Evolutionary conservation across 2,797 vertebrate species (phyloP).

Genomic region (Cyprinodon diabolis): DNA sequence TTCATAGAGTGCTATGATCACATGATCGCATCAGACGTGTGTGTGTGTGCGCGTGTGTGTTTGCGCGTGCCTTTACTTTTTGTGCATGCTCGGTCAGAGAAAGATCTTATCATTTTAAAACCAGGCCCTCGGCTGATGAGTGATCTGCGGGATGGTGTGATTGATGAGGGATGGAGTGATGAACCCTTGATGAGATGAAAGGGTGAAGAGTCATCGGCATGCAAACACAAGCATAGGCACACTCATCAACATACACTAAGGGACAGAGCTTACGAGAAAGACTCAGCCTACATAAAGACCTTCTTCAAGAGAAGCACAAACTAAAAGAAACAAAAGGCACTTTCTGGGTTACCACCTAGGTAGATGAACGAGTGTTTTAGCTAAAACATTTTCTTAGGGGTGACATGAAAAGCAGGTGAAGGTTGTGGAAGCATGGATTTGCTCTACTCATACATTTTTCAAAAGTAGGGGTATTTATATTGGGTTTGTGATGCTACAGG

Average conservation of each 20-base stretch:
- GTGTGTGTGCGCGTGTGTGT: slow-evolving; percentile 11
- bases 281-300: slow-evolving; percentile 25
- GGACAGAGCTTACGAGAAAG: slow-evolving; percentile 43
- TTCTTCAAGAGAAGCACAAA: slow-evolving; percentile 36
- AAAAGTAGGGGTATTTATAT: neutral
- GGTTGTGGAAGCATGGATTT: slow-evolving; percentile 21
- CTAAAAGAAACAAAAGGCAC: slow-evolving; percentile 28
- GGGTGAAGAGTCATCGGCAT: slow-evolving; percentile 65
- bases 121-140: slow-evolving; percentile 61
- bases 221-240: slow-evolving; percentile 23
- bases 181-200: slow-evolving; percentile 78
- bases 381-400: slow-evolving; percentile 64
- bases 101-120: slow-evolving; percentile 71
- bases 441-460: neutral
- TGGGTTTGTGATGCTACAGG: neutral
- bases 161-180: slow-evolving; percentile 74
- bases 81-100: slow-evolving; percentile 23
- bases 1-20: slow-evolving; percentile 61
- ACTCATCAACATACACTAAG: slow-evolving; percentile 22
- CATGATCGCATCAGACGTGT: slow-evolving; percentile 35
- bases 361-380: slow-evolving; percentile 70
- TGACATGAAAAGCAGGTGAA: slow-evolving; percentile 54
- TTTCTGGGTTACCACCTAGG: slow-evolving; percentile 41
- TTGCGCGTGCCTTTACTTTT: neutral
- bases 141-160: slow-evolving; percentile 64